These are phyloP conservation scores for Todiramphus chloris DNA, from an alignment of 2,113 vertebrate genomes.

Conservation along the genomic window DNA sequence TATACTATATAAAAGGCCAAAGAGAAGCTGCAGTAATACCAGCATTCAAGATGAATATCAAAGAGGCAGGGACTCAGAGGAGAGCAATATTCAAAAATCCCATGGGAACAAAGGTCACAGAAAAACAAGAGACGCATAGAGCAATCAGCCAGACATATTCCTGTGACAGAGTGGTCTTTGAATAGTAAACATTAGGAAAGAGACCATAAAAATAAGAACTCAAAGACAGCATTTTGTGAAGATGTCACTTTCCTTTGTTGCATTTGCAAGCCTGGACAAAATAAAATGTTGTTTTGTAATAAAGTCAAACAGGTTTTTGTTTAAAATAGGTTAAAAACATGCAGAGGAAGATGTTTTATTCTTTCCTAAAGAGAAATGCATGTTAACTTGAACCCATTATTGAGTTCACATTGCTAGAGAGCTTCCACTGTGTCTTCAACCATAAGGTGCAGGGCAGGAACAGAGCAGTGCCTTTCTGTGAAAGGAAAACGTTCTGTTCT, in stretches of 20 bases:
- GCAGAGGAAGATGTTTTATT: neutral
- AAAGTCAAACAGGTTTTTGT: neutral
- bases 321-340: neutral
- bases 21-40: neutral
- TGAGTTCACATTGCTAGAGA: neutral
- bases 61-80: neutral
- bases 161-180: neutral
- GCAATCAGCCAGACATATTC: neutral
- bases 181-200: neutral
- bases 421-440: neutral
- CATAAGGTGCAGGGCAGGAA: neutral
- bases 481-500: neutral
- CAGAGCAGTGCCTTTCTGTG: neutral
- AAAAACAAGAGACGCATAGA: neutral
- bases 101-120: neutral
- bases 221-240: neutral
- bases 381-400: neutral
- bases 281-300: neutral
- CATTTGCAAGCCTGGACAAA: neutral
- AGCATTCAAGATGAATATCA: constrained; percentile 14
- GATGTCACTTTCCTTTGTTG: neutral
- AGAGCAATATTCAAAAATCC: neutral
- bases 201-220: neutral
- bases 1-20: constrained; percentile 20
- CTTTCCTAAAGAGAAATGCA: neutral